These are phyloP conservation scores for Vulpes vulpes DNA, from an alignment of 2,113 vertebrate species.

Conservation along the genomic window DNA sequence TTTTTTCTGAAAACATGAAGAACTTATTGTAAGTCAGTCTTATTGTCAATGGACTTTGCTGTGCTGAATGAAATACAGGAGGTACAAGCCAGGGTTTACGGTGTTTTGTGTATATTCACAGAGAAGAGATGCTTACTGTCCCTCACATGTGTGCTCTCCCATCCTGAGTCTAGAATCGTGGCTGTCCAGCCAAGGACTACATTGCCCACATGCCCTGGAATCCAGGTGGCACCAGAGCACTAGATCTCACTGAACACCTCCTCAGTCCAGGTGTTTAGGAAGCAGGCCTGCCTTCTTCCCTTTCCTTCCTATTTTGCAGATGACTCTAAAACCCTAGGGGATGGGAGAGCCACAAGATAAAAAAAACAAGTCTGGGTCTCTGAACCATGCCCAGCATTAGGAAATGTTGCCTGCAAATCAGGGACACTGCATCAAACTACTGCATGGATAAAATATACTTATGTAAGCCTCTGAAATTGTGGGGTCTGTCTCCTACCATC, in stretches of 20 bases:
- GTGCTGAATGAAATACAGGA: not conserved
- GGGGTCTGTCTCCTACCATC: not conserved
- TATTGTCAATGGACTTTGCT: not conserved
- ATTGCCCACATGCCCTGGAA: not conserved
- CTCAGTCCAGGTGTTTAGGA: not conserved
- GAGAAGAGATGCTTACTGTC: no score
- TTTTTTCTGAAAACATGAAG: not conserved
- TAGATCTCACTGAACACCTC: not conserved
- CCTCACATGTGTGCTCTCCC: not conserved
- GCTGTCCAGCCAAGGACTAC: not conserved
- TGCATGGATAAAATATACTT: not conserved
- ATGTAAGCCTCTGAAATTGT: not conserved
- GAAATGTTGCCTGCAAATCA: not conserved
- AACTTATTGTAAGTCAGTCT: not conserved
- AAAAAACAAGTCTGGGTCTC: not conserved
- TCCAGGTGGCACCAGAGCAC: not conserved
- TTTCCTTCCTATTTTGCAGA: not conserved
- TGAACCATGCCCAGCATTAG: not conserved
- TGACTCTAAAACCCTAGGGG: not conserved
- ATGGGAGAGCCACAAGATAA: not conserved
- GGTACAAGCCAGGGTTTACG: not conserved
- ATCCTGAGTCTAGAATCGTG: not conserved
- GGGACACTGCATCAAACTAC: not conserved
- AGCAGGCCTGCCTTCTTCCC: not conserved
- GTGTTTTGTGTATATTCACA: not conserved